Base-by-base conservation (phyloP, 2,113 vertebrate genomes). In the Callochromis pleurospilus region DNA sequence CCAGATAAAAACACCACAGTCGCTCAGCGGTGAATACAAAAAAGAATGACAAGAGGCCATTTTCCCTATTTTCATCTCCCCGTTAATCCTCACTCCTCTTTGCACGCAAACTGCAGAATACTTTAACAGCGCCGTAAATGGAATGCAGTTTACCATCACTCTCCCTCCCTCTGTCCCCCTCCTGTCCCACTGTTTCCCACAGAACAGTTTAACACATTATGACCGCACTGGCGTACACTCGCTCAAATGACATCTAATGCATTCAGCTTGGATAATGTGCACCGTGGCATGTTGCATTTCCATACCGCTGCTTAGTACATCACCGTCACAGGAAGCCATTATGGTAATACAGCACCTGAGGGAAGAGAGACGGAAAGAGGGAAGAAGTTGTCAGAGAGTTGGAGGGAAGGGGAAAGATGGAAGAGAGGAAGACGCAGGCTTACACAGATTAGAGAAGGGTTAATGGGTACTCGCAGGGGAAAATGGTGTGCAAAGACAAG, bases 291-390 rank as follows among this genome's bases (percentile, higher is more conserved):
- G 94, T 95, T 92, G 83, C 94, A 95, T 96, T 96, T 96, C 93
- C 94, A 94, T 95, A 95, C 95, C 51, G 87, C 89, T 88, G 92
- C 95, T 93, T 94, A 94, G 94, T 93, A 94, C 95, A 93, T 95
- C 93, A 88, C 88, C 92, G 87, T 94, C 94, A 95, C 91, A 93
- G 95, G 93, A 95, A 95, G 94, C 93, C 95, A 96, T 96, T 96
- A 96, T 96, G 95, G 93, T 95, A 96, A 97, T 95, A 93, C 85
- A 38, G 94, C 95, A 96, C 96, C 96, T 96, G 94, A 95, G 95
- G 96, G 94, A 94, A 94, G 89, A 87, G 84, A 94, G 93, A 94
- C 19, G 54, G 85, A 89, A 91, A 85, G 94, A 87, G 53, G 79
- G 81, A 87, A 89, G 53, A 82, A 93, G 89, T 81, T 91, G 80